Conservation (phyloP, 2,888 invertebrate genomes). For the Creontiades dilutus region DNA sequence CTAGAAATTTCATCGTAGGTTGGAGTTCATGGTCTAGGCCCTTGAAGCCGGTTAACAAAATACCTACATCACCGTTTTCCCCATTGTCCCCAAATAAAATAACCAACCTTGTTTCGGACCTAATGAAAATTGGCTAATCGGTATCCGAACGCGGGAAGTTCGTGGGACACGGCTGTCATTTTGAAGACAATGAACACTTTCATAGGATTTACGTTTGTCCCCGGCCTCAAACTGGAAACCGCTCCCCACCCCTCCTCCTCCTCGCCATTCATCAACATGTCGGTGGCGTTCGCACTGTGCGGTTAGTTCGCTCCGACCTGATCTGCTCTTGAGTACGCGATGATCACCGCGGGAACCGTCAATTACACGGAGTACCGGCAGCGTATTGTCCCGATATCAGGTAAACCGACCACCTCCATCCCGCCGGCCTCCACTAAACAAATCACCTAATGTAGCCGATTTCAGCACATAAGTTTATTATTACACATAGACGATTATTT, state of each 20-base stretch:
- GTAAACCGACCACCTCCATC: neutral
- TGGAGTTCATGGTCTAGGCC: too few species aligned
- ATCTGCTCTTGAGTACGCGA: neutral
- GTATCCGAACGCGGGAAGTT: too few species aligned
- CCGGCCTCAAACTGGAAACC: neutral
- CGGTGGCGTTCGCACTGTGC: neutral
- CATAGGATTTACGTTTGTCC: neutral
- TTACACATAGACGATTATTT: too few species aligned
- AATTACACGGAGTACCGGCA: neutral
- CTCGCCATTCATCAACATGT: neutral
- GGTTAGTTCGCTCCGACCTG: neutral
- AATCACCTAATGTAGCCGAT: too few species aligned
- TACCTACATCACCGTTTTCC: too few species aligned
- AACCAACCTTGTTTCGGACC: too few species aligned
- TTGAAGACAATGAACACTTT: neutral
- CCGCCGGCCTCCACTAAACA: too few species aligned
- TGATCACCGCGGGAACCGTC: conserved; percentile 1
- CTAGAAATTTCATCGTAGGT: too few species aligned
- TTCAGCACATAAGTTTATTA: too few species aligned
- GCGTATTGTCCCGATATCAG: neutral
- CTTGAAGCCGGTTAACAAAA: too few species aligned
- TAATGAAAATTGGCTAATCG: too few species aligned
- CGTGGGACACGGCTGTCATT: neutral
- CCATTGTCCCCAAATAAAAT: too few species aligned
- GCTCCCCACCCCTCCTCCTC: neutral